A percentile compares a stretch with the other conserved stretches of the same genome.
These are phyloP conservation scores for Hirudo medicinalis DNA, from an alignment of 1,140 invertebrate species.

Conservation along the genomic window DNA sequence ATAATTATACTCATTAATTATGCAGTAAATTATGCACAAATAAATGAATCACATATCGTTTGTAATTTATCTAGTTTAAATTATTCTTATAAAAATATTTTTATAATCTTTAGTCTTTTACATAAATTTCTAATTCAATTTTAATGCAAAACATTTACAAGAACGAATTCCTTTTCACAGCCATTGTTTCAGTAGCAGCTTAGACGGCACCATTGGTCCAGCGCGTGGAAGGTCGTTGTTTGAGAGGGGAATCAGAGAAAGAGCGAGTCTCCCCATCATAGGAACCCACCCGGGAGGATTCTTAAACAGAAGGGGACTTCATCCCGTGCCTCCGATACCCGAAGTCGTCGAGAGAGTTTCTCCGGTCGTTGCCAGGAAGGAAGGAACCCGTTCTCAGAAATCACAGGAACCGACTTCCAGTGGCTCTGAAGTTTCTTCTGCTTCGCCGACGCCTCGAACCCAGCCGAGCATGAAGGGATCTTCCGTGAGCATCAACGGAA, in stretches of 20 bases:
- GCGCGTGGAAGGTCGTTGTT: not conserved
- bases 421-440: not conserved
- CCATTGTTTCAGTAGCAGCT: not conserved
- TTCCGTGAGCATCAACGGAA: constrained; percentile 5
- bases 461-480: not conserved
- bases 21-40: no score
- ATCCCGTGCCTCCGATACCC: constrained; percentile 1
- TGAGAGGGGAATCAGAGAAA: not conserved
- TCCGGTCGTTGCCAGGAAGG: not conserved
- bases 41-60: no score
- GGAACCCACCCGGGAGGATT: constrained; percentile 3
- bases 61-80: no score
- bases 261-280: constrained; percentile 6
- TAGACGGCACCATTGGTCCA: not conserved
- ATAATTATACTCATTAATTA: no score
- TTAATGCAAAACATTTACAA: not conserved
- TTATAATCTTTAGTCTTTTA: no score
- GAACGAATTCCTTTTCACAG: not conserved
- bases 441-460: not conserved
- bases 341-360: constrained; percentile 1
- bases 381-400: not conserved
- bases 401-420: not conserved
- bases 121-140: no score
- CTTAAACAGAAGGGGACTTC: not conserved
- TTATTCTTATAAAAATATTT: no score